Base-by-base conservation (phyloP, 2,113 vertebrate genomes). In the Strix uralensis region DNA sequence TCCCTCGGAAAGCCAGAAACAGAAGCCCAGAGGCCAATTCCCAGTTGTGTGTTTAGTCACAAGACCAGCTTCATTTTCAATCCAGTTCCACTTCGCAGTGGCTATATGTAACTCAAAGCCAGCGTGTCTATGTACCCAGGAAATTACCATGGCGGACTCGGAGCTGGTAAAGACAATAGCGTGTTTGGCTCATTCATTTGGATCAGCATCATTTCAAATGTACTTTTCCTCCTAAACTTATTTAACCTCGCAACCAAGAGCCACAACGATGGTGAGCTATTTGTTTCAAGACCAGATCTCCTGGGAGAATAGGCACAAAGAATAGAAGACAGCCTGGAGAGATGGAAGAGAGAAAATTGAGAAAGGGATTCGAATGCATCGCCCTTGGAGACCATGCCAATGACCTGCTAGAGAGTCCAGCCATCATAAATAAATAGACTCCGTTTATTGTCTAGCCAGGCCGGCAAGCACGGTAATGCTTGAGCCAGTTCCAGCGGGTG, bases 401-500 rank as follows among this genome's bases (percentile, higher is more conserved):
- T 29, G 96, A 94, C 96, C 96, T 96, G 96, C 86, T 83, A 46
- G 44, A 59, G 44, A 92, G 93, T 75, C 86, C 90, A 90, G 94
- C 90, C 95, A 69, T 80, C 86, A 74, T 87, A 91, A 96, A 97
- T 95, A 96, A 95, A 88, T 21, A n/a, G 74, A 70, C 65, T 47
- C 58, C 80, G 67, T 92, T 94, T 92, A 94, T 94, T 94, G 96
- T 96, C 88, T 97, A 18, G 94, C 86, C 93, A 73, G 63, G 55
- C 81, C 54, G 61, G 80, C 74, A 36, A 87, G 94, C 96, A 79
- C 67, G 90, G 86, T 81, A 82, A 92, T 96, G 94, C 81, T 77
- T 89, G 92, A 96, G 91, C 83, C 13, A 27, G 8, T 32, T 92
- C 93, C 97, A 94, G 96, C 75, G 95, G 96, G 96, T 90, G 97